A percentile compares a stretch with the other conserved stretches of the same genome.
Evolutionary conservation across 2,888 invertebrate species (phyloP).

Genomic region (Schizaphis graminum): DNA sequence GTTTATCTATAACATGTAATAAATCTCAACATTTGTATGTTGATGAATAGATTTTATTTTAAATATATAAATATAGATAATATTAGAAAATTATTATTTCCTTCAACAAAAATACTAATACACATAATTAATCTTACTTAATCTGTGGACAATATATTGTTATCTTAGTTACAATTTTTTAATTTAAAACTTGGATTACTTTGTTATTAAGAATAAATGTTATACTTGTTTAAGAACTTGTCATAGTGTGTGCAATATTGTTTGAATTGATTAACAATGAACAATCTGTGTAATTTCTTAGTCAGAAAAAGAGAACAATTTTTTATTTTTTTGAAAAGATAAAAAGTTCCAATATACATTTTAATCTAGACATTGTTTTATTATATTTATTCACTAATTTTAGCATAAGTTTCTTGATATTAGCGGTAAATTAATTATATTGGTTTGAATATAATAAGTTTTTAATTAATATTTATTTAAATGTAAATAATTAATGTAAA

Average conservation of each 20-base stretch:
- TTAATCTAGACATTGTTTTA: too few relatives aligned
- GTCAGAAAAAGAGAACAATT: neutral
- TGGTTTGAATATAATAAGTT: neutral
- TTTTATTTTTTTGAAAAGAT: neutral
- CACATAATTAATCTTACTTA: neutral
- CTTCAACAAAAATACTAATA: neutral
- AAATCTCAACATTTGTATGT: neutral
- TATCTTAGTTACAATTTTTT: neutral
- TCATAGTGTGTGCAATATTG: neutral
- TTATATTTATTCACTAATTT: neutral
- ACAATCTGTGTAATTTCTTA: neutral
- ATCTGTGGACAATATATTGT: neutral
- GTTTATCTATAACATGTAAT: neutral
- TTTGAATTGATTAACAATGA: neutral
- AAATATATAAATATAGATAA: neutral
- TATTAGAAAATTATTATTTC: neutral
- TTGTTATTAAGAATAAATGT: neutral
- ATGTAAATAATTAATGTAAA: neutral
- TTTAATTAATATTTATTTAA: neutral
- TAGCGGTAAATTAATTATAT: neutral
- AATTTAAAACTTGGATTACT: neutral
- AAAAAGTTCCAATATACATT: neutral
- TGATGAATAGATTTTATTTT: neutral
- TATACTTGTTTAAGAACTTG: neutral
- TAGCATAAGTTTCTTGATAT: slow-evolving; percentile 4